phyloP scores from a whole-genome alignment of 2,888 invertebrate genomes.

The Lasiommata megera region DNA sequence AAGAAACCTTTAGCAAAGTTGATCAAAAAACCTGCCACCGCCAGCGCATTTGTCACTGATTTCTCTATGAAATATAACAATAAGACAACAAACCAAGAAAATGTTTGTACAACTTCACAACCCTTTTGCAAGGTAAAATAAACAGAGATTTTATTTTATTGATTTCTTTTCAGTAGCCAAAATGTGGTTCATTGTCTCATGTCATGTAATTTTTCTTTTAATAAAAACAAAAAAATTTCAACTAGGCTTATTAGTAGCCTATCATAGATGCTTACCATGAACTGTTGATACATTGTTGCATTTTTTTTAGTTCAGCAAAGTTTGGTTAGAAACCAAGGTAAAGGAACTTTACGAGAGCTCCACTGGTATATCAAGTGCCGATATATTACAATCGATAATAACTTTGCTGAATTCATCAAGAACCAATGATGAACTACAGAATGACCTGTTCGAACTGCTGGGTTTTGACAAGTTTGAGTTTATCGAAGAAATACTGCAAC shows the following conservation, averaged over 20 bases:
- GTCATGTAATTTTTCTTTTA: background rate
- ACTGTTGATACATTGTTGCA: background rate
- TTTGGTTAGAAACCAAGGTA: conserved; percentile 78
- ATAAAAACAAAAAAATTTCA: background rate
- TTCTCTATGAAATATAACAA: conserved; percentile 75
- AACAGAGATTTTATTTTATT: background rate
- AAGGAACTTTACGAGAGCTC: conserved; percentile 68
- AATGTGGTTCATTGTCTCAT: too few relatives aligned
- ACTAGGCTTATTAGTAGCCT: background rate
- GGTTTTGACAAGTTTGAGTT: conserved; percentile 93
- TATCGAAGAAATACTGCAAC: conserved; percentile 84
- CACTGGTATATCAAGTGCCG: conserved; percentile 76
- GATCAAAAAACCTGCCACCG: conserved; percentile 56
- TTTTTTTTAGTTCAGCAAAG: conserved; percentile 76
- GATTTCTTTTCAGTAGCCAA: too few relatives aligned
- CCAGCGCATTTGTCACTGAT: conserved; percentile 64
- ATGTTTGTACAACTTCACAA: conserved; percentile 35
- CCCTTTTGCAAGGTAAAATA: conserved; percentile 53
- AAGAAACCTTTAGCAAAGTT: conserved; percentile 64
- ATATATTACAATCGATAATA: conserved; percentile 82
- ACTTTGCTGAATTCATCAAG: conserved; percentile 82
- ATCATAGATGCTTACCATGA: background rate
- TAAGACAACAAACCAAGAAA: conserved; percentile 35
- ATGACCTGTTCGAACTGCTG: conserved; percentile 92
- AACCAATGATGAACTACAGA: conserved; percentile 86